Base-by-base conservation (phyloP, 2,888 invertebrate species). In the Volucella inflata region DNA sequence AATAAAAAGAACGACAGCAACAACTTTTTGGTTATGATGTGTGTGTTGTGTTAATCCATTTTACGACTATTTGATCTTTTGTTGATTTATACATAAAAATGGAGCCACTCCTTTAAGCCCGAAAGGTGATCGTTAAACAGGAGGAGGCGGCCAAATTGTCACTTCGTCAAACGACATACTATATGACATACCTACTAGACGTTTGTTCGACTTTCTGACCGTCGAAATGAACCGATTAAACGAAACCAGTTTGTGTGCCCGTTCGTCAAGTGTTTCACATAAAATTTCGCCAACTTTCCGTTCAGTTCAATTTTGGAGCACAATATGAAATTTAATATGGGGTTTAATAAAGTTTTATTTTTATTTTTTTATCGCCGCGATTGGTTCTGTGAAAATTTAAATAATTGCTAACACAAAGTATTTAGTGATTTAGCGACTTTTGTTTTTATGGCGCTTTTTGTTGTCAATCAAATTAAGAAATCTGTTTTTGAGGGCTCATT, bases 321-420 rank as follows among this genome's bases (percentile, higher is more conserved):
- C 74, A 42, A 62, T 70, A 67, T 75, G 74, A 64, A 75, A 80
- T 64, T 75, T 48, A 80, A 75, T 64, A 75, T 64, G 38, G 30
- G 30, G 30, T 53, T 62, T 62, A 53, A 77, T 77, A 68, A 76
- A 75, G 42, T 53, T 40, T 64, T 64, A 11, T 17, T 1, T 12
- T n/a, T 9, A 12, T 10, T 14, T 17, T 38, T 36, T 64, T 50
- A 50, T 57, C 30, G 21, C 36, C 53, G 67, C 36, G 46, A 62
- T 74, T 53, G 17, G 8, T 51, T 75, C 10, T 64, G 38, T 17
- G 42, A 38, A 80, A 70, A 81, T 76, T 76, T 81, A 71, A 81
- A 65, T 81, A 76, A 81, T 76, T 64, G 21, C 64, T 57, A 30
- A 30, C 30, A 70, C 59, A 76, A 76, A 75, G 50, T 57, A 51